Conservation (phyloP, 2,113 vertebrate species). For the Pavo muticus region DNA sequence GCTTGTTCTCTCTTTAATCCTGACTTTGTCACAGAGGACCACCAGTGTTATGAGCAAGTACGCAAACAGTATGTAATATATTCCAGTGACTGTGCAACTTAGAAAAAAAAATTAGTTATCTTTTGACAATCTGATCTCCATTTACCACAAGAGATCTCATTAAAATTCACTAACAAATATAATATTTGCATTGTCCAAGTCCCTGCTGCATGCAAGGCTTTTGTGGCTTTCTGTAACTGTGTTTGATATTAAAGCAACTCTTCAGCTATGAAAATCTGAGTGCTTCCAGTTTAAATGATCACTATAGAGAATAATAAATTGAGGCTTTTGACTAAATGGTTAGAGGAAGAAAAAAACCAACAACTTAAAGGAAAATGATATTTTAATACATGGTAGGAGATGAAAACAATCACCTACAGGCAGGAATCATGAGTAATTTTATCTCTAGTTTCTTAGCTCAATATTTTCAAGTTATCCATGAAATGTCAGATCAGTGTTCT, state of each 20-base stretch:
- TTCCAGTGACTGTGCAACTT: background rate
- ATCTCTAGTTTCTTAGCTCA: background rate
- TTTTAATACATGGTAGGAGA: background rate
- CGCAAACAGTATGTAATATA: background rate
- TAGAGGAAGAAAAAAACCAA: background rate
- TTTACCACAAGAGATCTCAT: background rate
- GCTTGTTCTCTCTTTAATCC: background rate
- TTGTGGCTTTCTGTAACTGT: background rate
- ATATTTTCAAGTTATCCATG: conserved; percentile 43
- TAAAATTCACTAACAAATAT: background rate
- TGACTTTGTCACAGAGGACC: background rate
- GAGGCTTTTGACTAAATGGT: background rate
- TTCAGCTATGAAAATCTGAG: background rate
- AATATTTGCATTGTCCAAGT: background rate
- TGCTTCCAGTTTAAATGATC: background rate
- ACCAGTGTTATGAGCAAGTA: background rate
- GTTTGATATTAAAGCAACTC: background rate
- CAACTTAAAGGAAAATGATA: conserved; percentile 6
- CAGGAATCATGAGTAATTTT: background rate
- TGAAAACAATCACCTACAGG: background rate
- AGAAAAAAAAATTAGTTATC: background rate
- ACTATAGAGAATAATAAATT: background rate
- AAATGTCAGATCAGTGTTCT: conserved; percentile 55
- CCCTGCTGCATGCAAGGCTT: background rate
- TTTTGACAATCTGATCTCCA: background rate